Percentiles rank a stretch among this genome's conserved stretches.
phyloP scores from a whole-genome alignment of 2,797 vertebrate species.

The Rhyacichthys aspro region DNA sequence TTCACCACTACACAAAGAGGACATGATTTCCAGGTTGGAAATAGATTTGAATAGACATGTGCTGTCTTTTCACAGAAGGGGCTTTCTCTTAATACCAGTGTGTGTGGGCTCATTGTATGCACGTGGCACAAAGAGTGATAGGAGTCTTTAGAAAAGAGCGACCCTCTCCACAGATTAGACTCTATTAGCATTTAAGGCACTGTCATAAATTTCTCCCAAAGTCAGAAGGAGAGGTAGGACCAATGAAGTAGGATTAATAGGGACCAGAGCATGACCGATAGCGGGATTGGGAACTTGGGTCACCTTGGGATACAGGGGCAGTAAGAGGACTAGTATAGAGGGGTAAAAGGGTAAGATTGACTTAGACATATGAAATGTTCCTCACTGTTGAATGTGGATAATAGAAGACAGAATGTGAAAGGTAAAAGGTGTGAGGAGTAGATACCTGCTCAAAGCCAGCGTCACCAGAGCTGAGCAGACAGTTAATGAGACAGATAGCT shows the following conservation, averaged over 20 bases:
- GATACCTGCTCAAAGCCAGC: slow-evolving; percentile 55
- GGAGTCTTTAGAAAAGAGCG: slow-evolving; percentile 80
- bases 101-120: slow-evolving; percentile 72
- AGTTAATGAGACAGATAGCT: slow-evolving; percentile 65
- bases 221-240: slow-evolving; percentile 76
- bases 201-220: slow-evolving; percentile 84
- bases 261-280: slow-evolving; percentile 74
- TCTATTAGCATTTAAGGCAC: slow-evolving; percentile 85
- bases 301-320: slow-evolving; percentile 77
- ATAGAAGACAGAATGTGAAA: slow-evolving; percentile 61
- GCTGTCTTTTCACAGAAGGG: slow-evolving; percentile 68
- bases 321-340: slow-evolving; percentile 42
- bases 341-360: slow-evolving; percentile 62
- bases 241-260: slow-evolving; percentile 84
- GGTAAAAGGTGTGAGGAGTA: slow-evolving; percentile 64
- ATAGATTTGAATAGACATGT: slow-evolving; percentile 74
- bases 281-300: slow-evolving; percentile 77
- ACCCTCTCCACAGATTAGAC: slow-evolving; percentile 79
- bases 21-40: slow-evolving; percentile 73
- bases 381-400: slow-evolving; percentile 60
- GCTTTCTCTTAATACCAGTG: slow-evolving; percentile 73
- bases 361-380: slow-evolving; percentile 68
- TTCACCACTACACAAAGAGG: slow-evolving; percentile 69
- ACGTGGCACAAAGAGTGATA: slow-evolving; percentile 78
- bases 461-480: slow-evolving; percentile 43